phyloP scores from a whole-genome alignment of 2,797 vertebrate species.

The Hemibagrus guttatus region DNA sequence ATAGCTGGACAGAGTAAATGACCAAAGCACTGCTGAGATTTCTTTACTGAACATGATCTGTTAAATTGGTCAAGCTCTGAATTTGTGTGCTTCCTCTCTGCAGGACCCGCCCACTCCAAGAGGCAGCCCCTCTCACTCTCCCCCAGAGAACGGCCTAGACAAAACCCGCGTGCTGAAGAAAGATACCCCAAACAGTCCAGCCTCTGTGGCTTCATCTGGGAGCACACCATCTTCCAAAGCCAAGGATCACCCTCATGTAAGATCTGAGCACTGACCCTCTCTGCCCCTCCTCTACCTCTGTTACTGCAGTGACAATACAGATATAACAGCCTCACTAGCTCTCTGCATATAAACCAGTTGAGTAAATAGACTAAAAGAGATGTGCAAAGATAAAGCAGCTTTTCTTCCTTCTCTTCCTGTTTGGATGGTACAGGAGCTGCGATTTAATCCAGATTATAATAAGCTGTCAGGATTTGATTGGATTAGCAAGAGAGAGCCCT shows the following conservation, averaged over 20 bases:
- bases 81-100: conserved; percentile 38
- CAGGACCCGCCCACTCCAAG: conserved; percentile 91
- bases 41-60: background rate
- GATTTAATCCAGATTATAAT: conserved; percentile 62
- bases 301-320: conserved; percentile 12
- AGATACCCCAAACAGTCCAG: conserved; percentile 91
- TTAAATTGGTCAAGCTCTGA: conserved; percentile 38
- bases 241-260: conserved; percentile 91
- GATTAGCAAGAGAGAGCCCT: conserved; percentile 69
- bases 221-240: conserved; percentile 97
- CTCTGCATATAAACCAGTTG: conserved; percentile 46
- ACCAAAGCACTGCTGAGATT: background rate
- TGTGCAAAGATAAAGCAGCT: conserved; percentile 53
- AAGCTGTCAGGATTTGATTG: conserved; percentile 72
- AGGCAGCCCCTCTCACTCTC: conserved; percentile 90
- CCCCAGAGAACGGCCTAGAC: conserved; percentile 92
- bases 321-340: conserved; percentile 38
- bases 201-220: conserved; percentile 93
- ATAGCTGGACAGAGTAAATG: background rate
- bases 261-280: conserved; percentile 45
- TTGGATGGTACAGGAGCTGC: conserved; percentile 65
- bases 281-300: background rate
- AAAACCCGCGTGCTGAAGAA: conserved; percentile 88
- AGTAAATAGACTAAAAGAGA: conserved; percentile 47
- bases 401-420: conserved; percentile 53